These are phyloP conservation scores for Drosophila infuscata DNA, from an alignment of 2,888 invertebrate genomes.

Conservation along the genomic window DNA sequence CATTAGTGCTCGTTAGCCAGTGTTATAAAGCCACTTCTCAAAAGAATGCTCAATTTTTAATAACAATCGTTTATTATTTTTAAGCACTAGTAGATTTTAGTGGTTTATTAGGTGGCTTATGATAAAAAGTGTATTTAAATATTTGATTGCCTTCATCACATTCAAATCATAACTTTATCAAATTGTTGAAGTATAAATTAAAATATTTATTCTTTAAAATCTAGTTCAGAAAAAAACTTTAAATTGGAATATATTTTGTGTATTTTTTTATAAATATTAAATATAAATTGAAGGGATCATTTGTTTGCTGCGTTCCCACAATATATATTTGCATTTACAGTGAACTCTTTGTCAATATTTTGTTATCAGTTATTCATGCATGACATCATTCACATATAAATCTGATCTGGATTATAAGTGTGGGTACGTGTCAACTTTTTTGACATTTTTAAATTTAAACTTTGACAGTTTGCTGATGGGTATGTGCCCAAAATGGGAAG, in stretches of 20 bases:
- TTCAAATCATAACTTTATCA: neutral
- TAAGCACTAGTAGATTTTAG: neutral
- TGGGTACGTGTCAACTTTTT: constrained; percentile 68
- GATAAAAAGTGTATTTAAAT: no score
- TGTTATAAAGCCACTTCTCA: constrained; percentile 4
- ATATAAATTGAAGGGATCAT: neutral
- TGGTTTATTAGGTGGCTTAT: neutral
- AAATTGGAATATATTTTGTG: neutral
- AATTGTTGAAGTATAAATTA: neutral
- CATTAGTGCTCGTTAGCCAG: constrained; percentile 33
- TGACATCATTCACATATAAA: constrained; percentile 72
- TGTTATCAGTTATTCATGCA: constrained; percentile 79
- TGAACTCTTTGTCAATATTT: constrained; percentile 61
- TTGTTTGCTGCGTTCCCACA: constrained; percentile 1
- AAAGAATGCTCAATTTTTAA: constrained; percentile 32
- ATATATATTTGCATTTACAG: constrained; percentile 22
- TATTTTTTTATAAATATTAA: neutral
- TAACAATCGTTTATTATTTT: constrained; percentile 27
- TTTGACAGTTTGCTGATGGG: constrained; percentile 73
- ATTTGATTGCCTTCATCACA: neutral
- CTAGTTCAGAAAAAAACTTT: neutral
- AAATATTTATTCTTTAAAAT: neutral
- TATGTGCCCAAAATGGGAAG: neutral
- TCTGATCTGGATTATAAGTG: constrained; percentile 42
- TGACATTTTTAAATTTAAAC: constrained; percentile 80